A percentile compares a stretch with the other conserved stretches of the same genome.
Evolutionary conservation across 2,113 vertebrate species (phyloP).

Genomic region (Scartelaos histophorus): DNA sequence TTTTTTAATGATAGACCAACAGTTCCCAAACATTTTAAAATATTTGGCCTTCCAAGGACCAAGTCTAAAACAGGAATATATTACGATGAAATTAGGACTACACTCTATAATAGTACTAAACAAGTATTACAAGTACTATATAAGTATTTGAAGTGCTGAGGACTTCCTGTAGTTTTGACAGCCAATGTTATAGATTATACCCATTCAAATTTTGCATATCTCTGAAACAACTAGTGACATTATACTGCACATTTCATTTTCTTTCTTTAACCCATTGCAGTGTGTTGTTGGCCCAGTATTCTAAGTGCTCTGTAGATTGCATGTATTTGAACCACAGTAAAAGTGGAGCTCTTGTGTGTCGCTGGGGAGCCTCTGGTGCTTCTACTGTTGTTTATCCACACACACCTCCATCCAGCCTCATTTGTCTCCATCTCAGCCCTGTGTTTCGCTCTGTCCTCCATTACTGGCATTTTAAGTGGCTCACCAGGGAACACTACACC

Average conservation of each 20-base stretch:
- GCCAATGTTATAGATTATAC: no score
- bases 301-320: conserved; percentile 27
- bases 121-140: no score
- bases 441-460: conserved; percentile 53
- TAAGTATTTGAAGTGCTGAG: no score
- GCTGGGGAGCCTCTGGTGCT: conserved; percentile 33
- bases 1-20: no score
- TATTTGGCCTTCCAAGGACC: no score
- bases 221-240: no score
- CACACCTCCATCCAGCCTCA: conserved; percentile 19
- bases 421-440: conserved; percentile 41
- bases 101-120: no score
- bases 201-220: neutral
- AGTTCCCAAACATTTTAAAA: no score
- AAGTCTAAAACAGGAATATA: no score
- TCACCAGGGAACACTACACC: conserved; percentile 49
- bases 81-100: no score
- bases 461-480: conserved; percentile 60
- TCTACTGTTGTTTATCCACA: conserved; percentile 37
- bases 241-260: neutral
- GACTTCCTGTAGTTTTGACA: no score
- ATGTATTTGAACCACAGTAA: conserved; percentile 30
- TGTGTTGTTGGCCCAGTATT: conserved; percentile 27
- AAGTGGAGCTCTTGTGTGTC: conserved; percentile 39
- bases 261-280: conserved; percentile 1